Conservation (phyloP, 2,113 vertebrate genomes). For the Otus sunia region DNA sequence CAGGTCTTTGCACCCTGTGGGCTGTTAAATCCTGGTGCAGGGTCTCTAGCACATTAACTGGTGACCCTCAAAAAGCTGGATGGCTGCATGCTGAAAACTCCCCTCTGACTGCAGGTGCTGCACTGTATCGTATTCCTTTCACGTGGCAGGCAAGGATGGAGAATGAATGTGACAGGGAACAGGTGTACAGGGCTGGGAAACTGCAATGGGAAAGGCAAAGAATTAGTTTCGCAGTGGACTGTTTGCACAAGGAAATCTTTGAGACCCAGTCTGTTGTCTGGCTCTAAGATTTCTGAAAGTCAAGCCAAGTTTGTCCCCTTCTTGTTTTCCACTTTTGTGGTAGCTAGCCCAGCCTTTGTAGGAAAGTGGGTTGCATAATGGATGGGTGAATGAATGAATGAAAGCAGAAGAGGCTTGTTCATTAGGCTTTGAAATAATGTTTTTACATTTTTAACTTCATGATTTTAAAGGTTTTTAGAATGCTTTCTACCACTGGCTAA, state of each 20-base stretch:
- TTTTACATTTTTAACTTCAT: background rate
- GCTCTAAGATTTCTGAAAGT: background rate
- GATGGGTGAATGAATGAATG: background rate
- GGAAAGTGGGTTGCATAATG: background rate
- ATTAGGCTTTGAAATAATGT: background rate
- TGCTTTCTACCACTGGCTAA: background rate
- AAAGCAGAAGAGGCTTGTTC: background rate
- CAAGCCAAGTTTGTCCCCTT: background rate
- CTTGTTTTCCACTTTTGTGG: background rate
- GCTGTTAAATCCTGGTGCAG: background rate
- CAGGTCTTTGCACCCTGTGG: background rate
- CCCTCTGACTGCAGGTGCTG: background rate
- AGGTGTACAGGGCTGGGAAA: background rate
- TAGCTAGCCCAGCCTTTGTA: background rate
- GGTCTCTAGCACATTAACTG: background rate
- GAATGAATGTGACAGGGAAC: background rate
- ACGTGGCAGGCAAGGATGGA: background rate
- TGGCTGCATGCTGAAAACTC: background rate
- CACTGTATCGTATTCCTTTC: accelerated
- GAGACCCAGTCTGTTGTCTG: background rate
- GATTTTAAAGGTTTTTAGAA: background rate
- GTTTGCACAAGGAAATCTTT: background rate
- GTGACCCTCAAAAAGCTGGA: background rate
- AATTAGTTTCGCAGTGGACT: background rate
- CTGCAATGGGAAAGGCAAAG: background rate